A percentile compares a stretch with the other conserved stretches of the same genome.
phyloP scores from a whole-genome alignment of 2,113 vertebrate species.

The Podiceps cristatus region DNA sequence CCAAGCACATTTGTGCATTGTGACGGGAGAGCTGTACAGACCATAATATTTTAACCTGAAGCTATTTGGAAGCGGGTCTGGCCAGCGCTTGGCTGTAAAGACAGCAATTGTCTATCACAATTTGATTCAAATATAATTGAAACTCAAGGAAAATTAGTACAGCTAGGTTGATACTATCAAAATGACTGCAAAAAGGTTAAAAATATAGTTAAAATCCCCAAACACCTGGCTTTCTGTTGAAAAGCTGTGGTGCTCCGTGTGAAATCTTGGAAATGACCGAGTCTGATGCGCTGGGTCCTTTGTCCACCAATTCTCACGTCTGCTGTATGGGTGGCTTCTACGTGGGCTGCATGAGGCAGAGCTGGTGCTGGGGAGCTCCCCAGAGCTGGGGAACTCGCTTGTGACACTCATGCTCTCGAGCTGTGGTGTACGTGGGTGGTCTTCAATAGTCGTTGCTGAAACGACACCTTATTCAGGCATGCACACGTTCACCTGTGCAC shows the following conservation, averaged over 20 bases:
- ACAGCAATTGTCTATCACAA: not conserved
- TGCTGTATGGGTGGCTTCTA: not conserved
- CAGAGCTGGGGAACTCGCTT: not conserved
- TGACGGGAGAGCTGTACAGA: not conserved
- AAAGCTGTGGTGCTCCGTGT: not conserved
- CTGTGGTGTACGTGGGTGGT: not conserved
- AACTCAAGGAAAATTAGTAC: constrained; percentile 5
- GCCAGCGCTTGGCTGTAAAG: not conserved
- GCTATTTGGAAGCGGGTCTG: not conserved
- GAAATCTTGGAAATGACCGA: not conserved
- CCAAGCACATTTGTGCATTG: not conserved
- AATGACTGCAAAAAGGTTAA: not conserved
- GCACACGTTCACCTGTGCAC: fast-evolving
- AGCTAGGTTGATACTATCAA: not conserved
- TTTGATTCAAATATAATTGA: constrained; percentile 31
- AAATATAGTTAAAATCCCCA: not conserved
- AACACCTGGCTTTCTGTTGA: not conserved
- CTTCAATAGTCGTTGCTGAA: not conserved
- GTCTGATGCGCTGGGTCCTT: not conserved
- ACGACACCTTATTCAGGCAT: not conserved
- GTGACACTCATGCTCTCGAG: not conserved
- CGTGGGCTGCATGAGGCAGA: not conserved
- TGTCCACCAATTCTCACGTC: fast-evolving
- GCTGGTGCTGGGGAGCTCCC: too few relatives aligned
- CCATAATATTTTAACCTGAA: not conserved